Evolutionary conservation across 2,888 invertebrate genomes (phyloP), one percentile per base, ranked within the genome.

Genomic region (Pyrochroa serraticornis): DNA sequence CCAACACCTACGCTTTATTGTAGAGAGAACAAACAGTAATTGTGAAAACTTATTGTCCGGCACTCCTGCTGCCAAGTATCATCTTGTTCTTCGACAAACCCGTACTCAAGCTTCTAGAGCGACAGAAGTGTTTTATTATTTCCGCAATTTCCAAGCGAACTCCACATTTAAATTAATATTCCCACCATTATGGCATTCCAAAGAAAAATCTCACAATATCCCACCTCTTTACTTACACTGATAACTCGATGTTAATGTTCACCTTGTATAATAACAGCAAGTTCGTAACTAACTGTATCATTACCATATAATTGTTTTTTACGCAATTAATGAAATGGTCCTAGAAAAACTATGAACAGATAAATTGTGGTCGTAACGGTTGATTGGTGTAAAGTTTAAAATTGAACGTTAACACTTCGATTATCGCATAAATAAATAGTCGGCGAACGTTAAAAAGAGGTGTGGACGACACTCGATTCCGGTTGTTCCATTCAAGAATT

Each of bases 361-460:
- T 22, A 38, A 22, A n/a, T 9, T 14, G 33, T 31, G 36, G 35
- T 36, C 35, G 22, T 22, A 22, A 22, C 22, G 22, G 22, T 22
- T 22, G 22, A 22, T 2, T 5, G 22, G 22, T 22, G 22, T 22
- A 22, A 22, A 22, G 22, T 22, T 22, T 22, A 2, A 22, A 22
- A 22, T 22, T 22, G 22, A 22, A 22, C 22, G 22, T 22, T 22
- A 22, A 22, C 22, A 22, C 22, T 13, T 42, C 42, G n/a, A 12
- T 42, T 30, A 12, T 10, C 9, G 38, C 32, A 38, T 47, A 30
- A 31, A 22, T 35, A 49, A 41, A 41, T 51, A 51, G 30, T 43
- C 32, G 7, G 51, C 51, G 51, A 43, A 51, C 51, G 51, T 51
- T 51, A 51, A 51, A 51, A 43, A 41, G 13, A 51, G 51, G 51